A percentile compares a stretch with the other conserved stretches of the same genome.
phyloP scores from a whole-genome alignment of 2,113 vertebrate species.

The Chaenocephalus aceratus region DNA sequence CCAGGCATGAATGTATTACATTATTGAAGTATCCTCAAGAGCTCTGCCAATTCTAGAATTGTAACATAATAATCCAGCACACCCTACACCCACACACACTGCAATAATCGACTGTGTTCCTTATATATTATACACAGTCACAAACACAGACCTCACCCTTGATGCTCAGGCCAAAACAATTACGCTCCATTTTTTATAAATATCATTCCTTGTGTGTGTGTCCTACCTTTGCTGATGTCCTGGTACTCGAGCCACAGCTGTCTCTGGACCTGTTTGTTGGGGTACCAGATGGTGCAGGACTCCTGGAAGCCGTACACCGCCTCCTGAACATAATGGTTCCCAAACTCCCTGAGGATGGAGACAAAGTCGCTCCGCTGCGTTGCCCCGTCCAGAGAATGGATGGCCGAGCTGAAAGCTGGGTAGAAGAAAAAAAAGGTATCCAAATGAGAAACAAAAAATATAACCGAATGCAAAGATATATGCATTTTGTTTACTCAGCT shows the following conservation, averaged over 20 bases:
- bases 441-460: not conserved
- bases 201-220: constrained; percentile 4
- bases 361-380: constrained; percentile 93
- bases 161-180: not conserved
- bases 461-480: not conserved
- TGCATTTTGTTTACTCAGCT: not conserved
- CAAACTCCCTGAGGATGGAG: constrained; percentile 94
- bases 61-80: constrained; percentile 10
- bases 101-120: too few relatives aligned
- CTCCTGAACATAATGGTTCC: constrained; percentile 98
- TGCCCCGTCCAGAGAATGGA: constrained; percentile 95
- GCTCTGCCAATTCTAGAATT: constrained; percentile 19
- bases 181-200: not conserved
- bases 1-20: constrained; percentile 16
- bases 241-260: constrained; percentile 99
- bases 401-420: constrained; percentile 92
- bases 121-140: too few relatives aligned
- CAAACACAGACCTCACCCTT: not conserved
- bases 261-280: constrained; percentile 95
- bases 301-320: constrained; percentile 98
- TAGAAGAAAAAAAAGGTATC: not conserved
- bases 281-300: constrained; percentile 98
- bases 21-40: constrained; percentile 19
- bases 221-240: constrained; percentile 97
- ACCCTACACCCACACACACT: too few relatives aligned